Percentiles rank a stretch among this genome's conserved stretches.
phyloP scores from a whole-genome alignment of 1,140 invertebrate species.

The Saccostrea cuccullata region DNA sequence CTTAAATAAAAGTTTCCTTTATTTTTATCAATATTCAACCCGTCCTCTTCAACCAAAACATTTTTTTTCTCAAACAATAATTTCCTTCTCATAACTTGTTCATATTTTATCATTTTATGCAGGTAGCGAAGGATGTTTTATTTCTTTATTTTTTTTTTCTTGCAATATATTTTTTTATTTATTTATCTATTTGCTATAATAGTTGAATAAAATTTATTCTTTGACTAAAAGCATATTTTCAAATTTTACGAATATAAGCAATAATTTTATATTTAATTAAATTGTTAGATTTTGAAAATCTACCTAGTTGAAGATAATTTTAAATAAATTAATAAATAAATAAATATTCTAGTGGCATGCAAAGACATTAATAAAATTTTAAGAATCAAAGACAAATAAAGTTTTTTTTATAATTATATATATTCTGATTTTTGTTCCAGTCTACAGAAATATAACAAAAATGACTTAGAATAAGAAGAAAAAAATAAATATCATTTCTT shows the following conservation, averaged over 20 bases:
- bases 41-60: background rate
- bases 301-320: too few relatives aligned
- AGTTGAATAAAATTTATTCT: too few relatives aligned
- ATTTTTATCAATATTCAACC: background rate
- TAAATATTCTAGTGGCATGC: too few relatives aligned
- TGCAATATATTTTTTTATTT: background rate
- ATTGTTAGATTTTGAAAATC: too few relatives aligned
- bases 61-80: background rate
- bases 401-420: slow-evolving; percentile 16
- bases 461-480: slow-evolving; percentile 30
- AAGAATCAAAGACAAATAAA: slow-evolving; percentile 16
- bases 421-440: slow-evolving; percentile 28
- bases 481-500: slow-evolving; percentile 27
- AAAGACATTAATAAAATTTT: background rate
- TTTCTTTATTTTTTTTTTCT: background rate
- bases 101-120: slow-evolving; percentile 16
- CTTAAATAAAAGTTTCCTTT: background rate
- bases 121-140: background rate
- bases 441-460: slow-evolving; percentile 38
- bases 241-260: too few relatives aligned
- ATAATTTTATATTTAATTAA: too few relatives aligned
- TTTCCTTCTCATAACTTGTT: background rate
- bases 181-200: background rate
- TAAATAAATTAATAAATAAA: too few relatives aligned
- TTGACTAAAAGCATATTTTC: too few relatives aligned